Evolutionary conservation across 2,888 invertebrate species (phyloP), one percentile per base, ranked within the genome.

Genomic region (Amiota communis): DNA sequence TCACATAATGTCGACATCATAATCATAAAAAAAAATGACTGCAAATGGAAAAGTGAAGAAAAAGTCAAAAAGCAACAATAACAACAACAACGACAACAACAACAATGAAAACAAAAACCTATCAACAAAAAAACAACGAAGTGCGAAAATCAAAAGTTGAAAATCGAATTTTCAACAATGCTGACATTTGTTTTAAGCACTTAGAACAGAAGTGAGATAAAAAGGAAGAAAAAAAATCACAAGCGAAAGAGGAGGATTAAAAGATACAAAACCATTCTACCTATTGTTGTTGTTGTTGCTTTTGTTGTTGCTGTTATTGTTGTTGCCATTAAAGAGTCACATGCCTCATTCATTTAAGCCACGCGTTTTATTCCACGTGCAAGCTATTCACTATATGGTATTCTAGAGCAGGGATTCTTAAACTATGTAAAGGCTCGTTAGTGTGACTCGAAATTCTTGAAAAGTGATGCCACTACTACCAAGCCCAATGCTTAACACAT

Each of bases 161-260:
- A 83, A 86, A 83, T 83, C 86, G 82, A 83, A 86, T 86, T 86
- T 83, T 64, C 15, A 71, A 61, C 48, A 2, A 59, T 67, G 61
- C 67, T 68, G 67, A 48, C 67, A 72, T 65, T 72, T 72, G 79
- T 72, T 77, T 79, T 74, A 76, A 53, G 67, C 51, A 13, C 6
- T 23, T 4, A 20, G 59, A 11, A 36, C 12, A 10, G 13, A 36
- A 20, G 59, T 70, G 15, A 2, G 36, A 15, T 15, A 56, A 36
- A 53, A 36, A 36, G 0, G 8, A 36, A 6, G 36, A 6, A 6
- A 36, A 36, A 36, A 36, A 23, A 23, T 23, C 36, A 36, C 36
- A 36, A 2, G 36, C 6, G 36, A 36, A 36, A 36, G 36, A 23
- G 23, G 36, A 6, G 36, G 36, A 36, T 0, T 2, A 36, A 36